Percentiles rank a stretch among this genome's conserved stretches.
Evolutionary conservation across 2,797 vertebrate species (phyloP).

Genomic region (Phylloscopus collybita): DNA sequence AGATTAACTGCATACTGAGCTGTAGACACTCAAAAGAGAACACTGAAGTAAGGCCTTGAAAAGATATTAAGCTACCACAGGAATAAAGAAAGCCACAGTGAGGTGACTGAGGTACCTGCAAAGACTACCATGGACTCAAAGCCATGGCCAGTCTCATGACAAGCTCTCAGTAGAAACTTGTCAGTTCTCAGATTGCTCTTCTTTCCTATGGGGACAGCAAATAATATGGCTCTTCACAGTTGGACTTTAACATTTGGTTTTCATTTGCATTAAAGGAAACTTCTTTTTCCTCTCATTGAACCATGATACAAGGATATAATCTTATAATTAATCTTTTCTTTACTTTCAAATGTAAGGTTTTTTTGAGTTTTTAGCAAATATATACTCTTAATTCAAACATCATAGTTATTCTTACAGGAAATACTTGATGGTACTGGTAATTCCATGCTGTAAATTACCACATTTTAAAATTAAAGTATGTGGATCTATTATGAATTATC

Average conservation of each 20-base stretch:
- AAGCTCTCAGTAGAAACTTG: neutral
- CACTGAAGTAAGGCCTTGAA: neutral
- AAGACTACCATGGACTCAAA: neutral
- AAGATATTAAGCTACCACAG: neutral
- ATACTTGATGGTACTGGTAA: neutral
- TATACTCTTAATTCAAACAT: neutral
- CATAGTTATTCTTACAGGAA: neutral
- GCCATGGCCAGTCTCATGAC: neutral
- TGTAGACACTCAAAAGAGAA: neutral
- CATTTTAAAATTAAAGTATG: neutral
- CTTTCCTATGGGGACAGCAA: neutral
- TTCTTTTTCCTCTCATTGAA: neutral
- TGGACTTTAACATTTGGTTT: constrained; percentile 7
- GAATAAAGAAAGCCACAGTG: neutral
- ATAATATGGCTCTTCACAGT: neutral
- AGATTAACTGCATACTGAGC: neutral
- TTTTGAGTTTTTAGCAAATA: constrained; percentile 19
- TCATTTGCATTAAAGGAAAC: neutral
- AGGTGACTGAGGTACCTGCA: neutral
- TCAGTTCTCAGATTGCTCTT: neutral
- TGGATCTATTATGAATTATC: neutral
- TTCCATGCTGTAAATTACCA: neutral
- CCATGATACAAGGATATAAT: neutral
- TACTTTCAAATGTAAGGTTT: neutral
- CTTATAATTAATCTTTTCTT: constrained; percentile 42